Percentiles rank a stretch among this genome's conserved stretches.
phyloP scores from a whole-genome alignment of 2,888 invertebrate genomes.

The Patella depressa region DNA sequence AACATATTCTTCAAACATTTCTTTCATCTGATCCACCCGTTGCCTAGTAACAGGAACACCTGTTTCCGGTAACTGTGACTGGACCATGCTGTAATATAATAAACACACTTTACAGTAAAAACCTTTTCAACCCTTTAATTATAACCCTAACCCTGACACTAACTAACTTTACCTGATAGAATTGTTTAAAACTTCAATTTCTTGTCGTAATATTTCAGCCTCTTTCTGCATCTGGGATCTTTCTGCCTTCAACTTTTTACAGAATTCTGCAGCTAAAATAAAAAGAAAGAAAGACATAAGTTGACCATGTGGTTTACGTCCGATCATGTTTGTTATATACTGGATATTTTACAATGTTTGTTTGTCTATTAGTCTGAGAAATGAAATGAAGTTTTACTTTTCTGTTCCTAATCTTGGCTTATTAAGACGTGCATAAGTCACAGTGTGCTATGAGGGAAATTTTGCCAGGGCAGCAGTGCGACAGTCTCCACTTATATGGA shows the following conservation, averaged over 20 bases:
- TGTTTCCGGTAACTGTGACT: constrained; percentile 93
- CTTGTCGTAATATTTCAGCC: constrained; percentile 87
- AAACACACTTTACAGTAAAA: background rate
- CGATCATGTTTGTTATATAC: too few species aligned
- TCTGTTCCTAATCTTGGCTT: too few species aligned
- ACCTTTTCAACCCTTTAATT: background rate
- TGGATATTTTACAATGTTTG: too few species aligned
- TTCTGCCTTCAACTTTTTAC: constrained; percentile 88
- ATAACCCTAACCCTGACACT: background rate
- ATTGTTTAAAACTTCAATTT: constrained; percentile 91
- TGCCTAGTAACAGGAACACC: constrained; percentile 94
- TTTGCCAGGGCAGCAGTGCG: too few species aligned
- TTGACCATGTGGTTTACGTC: too few species aligned
- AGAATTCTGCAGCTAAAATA: constrained; percentile 83
- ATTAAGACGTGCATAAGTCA: too few species aligned
- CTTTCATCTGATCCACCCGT: constrained; percentile 89
- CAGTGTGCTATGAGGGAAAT: too few species aligned
- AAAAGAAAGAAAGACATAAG: background rate
- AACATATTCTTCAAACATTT: constrained; percentile 93
- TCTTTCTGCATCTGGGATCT: constrained; percentile 89
- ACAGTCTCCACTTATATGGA: too few species aligned
- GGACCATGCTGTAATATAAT: constrained; percentile 83
- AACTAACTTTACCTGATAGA: constrained; percentile 82
- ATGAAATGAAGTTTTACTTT: too few species aligned
- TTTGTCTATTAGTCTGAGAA: too few species aligned